phyloP scores from a whole-genome alignment of 2,888 invertebrate genomes.

The Sphecodes monilicornis region DNA sequence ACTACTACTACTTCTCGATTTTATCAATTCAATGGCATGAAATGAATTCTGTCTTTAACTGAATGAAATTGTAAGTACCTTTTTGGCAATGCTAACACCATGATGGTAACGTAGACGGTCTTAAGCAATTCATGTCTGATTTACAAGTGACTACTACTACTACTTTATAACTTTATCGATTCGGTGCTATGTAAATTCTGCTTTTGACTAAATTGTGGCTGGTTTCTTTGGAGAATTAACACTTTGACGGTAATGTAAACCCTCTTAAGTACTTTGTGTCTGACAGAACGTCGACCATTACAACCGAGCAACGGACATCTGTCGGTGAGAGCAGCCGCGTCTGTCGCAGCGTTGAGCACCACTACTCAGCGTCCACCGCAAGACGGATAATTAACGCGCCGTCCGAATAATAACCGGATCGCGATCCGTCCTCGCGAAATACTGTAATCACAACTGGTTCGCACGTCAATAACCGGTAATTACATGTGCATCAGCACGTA shows the following conservation, averaged over 20 bases:
- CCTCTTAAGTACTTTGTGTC: neutral
- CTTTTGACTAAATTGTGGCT: neutral
- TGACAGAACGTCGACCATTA: neutral
- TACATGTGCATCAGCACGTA: neutral
- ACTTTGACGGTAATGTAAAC: neutral
- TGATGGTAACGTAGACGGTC: too few relatives aligned
- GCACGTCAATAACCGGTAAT: neutral
- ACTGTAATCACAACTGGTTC: neutral
- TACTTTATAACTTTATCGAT: too few relatives aligned
- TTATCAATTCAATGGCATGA: neutral
- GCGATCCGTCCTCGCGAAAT: neutral
- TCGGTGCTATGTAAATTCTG: neutral
- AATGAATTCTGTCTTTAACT: too few relatives aligned
- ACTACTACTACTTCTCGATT: neutral
- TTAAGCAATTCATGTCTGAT: too few relatives aligned
- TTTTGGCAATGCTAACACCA: too few relatives aligned
- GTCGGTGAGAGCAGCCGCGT: neutral
- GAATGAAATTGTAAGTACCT: too few relatives aligned
- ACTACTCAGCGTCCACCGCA: conserved; percentile 2
- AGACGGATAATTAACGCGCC: conserved; percentile 10
- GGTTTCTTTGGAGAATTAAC: neutral
- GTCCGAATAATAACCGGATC: conserved; percentile 11
- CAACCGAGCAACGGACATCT: neutral
- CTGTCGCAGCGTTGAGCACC: conserved; percentile 18
- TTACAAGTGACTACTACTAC: too few relatives aligned